These are phyloP conservation scores for Ctenicera cuprea DNA, from an alignment of 2,888 invertebrate species.

Conservation along the genomic window DNA sequence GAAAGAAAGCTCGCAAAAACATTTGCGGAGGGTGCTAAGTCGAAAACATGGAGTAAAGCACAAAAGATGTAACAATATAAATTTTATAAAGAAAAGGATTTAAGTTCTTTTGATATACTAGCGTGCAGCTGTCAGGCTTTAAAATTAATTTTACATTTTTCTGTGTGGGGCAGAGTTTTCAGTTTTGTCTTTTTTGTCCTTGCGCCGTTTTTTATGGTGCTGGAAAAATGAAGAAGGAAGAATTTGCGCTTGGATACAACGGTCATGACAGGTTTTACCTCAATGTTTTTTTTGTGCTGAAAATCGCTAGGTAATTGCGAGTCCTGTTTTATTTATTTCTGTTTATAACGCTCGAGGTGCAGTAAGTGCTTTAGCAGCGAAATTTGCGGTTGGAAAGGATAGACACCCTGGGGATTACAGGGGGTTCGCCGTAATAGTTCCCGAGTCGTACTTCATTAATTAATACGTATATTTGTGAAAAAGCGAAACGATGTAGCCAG, in stretches of 20 bases:
- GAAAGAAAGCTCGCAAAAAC: constrained; percentile 36
- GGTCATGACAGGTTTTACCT: constrained; percentile 1
- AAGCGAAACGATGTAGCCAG: constrained; percentile 6
- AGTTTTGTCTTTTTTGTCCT: constrained; percentile 5
- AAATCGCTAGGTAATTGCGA: constrained; percentile 4
- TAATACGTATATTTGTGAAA: constrained; percentile 38
- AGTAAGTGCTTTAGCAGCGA: constrained; percentile 32
- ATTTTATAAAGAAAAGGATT: constrained; percentile 46
- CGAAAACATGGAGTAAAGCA: constrained; percentile 35
- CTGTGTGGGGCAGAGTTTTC: not conserved
- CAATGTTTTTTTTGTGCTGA: not conserved
- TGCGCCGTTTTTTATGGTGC: not conserved
- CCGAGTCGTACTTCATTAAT: constrained; percentile 41
- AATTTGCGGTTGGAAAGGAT: constrained; percentile 35
- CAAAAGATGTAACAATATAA: constrained; percentile 49
- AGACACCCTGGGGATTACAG: constrained; percentile 33
- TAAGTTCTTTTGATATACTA: constrained; percentile 44
- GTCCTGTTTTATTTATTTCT: constrained; percentile 15
- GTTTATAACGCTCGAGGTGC: constrained; percentile 7
- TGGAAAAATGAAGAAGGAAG: not conserved
- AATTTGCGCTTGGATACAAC: not conserved
- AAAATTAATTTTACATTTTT: constrained; percentile 45
- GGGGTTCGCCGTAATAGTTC: constrained; percentile 40
- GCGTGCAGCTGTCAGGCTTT: constrained; percentile 44
- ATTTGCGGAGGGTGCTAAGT: constrained; percentile 35